Evolutionary conservation across 92 coral and sea anemone genomes (phyloP).

Genomic region (Bergia sp.): DNA sequence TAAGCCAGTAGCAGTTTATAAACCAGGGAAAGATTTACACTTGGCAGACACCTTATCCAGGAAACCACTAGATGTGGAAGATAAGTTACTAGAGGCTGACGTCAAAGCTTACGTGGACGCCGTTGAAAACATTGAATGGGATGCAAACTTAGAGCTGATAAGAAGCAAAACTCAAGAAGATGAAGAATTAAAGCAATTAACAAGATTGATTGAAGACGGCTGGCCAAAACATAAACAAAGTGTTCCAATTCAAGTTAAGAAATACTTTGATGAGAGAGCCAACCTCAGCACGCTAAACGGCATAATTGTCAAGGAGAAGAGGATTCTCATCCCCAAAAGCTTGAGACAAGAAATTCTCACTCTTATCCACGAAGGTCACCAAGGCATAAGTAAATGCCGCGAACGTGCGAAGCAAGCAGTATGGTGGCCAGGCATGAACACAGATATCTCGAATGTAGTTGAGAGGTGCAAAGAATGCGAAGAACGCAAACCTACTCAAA

Average conservation of each 20-base stretch:
- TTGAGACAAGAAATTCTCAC: background rate
- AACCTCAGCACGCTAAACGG: slow-evolving; percentile 33
- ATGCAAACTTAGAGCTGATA: slow-evolving; percentile 21
- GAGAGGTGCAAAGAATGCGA: slow-evolving; percentile 21
- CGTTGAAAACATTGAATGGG: slow-evolving; percentile 7
- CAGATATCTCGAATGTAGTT: slow-evolving; percentile 28
- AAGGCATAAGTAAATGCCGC: slow-evolving; percentile 1
- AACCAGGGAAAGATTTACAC: slow-evolving; percentile 58
- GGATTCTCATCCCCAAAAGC: background rate
- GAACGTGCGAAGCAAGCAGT: background rate
- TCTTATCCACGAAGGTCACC: background rate
- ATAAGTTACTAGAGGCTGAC: slow-evolving; percentile 11
- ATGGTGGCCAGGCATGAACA: slow-evolving; percentile 48
- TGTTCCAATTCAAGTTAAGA: slow-evolving; percentile 2
- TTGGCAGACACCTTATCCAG: slow-evolving; percentile 62
- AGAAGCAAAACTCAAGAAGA: slow-evolving; percentile 7
- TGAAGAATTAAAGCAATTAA: background rate
- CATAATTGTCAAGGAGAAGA: background rate
- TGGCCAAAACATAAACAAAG: slow-evolving; percentile 38
- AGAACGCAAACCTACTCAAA: slow-evolving; percentile 16
- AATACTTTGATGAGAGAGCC: slow-evolving; percentile 8
- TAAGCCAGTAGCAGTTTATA: slow-evolving; percentile 53
- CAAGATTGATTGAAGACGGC: slow-evolving; percentile 14
- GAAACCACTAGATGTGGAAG: slow-evolving; percentile 32
- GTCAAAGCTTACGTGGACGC: background rate